phyloP scores from a whole-genome alignment of 2,113 vertebrate genomes.

The Myotis brandtii region DNA sequence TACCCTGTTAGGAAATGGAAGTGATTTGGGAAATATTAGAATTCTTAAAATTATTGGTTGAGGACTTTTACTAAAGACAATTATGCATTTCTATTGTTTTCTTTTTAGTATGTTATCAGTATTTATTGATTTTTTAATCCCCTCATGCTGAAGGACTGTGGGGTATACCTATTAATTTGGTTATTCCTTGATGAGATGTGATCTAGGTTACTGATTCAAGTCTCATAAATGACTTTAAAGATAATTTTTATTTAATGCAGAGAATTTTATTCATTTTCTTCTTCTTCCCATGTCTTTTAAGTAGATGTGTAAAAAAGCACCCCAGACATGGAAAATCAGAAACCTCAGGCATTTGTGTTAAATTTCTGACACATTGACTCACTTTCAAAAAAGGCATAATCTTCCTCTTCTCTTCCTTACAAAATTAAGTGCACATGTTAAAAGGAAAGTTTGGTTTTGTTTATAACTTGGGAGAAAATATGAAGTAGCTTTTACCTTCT shows the following conservation, averaged over 20 bases:
- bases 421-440: not conserved
- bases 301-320: not conserved
- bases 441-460: not conserved
- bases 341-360: not conserved
- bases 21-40: not conserved
- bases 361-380: not conserved
- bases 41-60: not conserved
- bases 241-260: not conserved
- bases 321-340: not conserved
- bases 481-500: not conserved
- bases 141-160: not conserved
- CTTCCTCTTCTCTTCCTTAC: not conserved
- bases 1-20: not conserved
- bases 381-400: not conserved
- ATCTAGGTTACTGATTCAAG: not conserved
- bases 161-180: not conserved
- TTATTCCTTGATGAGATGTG: not conserved
- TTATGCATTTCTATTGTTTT: not conserved
- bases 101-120: not conserved
- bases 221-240: not conserved
- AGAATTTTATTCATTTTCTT: not conserved
- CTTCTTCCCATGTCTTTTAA: not conserved
- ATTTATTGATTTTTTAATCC: not conserved
- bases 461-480: slow-evolving; percentile 10
- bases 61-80: not conserved